Base-by-base conservation (phyloP, 1,140 invertebrate genomes). In the Drosophila saltans region DNA sequence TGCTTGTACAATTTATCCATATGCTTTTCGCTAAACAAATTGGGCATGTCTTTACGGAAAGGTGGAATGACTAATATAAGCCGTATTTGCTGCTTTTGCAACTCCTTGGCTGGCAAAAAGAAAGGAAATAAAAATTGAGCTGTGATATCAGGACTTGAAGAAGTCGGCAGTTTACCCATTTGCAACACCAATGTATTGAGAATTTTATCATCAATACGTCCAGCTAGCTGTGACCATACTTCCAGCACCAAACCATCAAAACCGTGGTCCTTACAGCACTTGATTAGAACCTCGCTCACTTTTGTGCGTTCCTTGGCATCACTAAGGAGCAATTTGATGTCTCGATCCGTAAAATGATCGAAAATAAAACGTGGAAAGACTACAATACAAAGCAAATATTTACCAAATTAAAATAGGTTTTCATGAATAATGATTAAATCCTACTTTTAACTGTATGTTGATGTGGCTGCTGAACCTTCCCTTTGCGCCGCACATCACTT, bases 211-310 rank as follows among this genome's bases (percentile, higher is more conserved):
- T 95, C 94, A 33, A 95, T 94, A 69, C 95, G 94, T 16, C 94
- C 94, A 66, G 95, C 94, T 80, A 98, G 94, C 84, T 98, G 97
- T 48, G 96, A 96, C 95, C 97, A 97, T 56, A 98, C 94, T 93
- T 99, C 98, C 41, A 99, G 86, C 3, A 98, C 96, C 65, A 97
- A 94, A 2, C 98, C 98, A 93, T 97, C 95, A 93, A 98, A 98
- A 72, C 95, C 93, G 90, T 94, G 94, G 56, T 94, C 93, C 88
- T 95, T 94, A 40, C 95, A 95, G 10, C 93, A 92, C 78, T 95
- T 94, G 40, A 94, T 93, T 1, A 97, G 92, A 36, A 94, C 93
- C 56, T 94, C 93, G 36, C 94, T 94, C 1, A 97, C 90, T 41
- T 94, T 93, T 61, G 93, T 93, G 81, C 94, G 94, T 70, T 94